These are phyloP conservation scores for Ganaspis brasiliensis DNA, from an alignment of 2,888 invertebrate genomes.

Conservation along the genomic window DNA sequence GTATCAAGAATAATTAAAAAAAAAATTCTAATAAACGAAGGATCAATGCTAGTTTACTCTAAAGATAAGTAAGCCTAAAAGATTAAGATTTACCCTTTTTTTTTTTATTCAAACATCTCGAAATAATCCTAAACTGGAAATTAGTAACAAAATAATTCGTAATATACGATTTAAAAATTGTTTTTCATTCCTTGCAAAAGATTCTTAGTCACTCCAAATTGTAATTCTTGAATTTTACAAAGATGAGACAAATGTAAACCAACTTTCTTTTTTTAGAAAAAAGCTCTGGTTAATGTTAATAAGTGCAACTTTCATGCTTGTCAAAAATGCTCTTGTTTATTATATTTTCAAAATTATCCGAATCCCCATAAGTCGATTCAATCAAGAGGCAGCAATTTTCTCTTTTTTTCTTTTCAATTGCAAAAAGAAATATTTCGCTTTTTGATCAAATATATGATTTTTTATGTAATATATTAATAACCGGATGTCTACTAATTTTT, in stretches of 20 bases:
- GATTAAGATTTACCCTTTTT: background rate
- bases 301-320: slow-evolving; percentile 2
- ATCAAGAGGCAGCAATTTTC: background rate
- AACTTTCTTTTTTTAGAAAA: background rate
- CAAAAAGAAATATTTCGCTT: too few species aligned
- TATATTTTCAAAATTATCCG: background rate
- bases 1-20: background rate
- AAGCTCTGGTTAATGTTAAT: background rate
- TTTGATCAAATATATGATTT: too few species aligned
- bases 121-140: too few species aligned
- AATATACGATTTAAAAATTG: too few species aligned
- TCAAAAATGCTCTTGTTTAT: background rate
- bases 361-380: background rate
- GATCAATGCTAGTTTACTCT: slow-evolving; percentile 5
- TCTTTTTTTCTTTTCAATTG: background rate
- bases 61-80: background rate
- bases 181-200: too few species aligned
- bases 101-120: too few species aligned
- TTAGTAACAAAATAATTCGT: too few species aligned
- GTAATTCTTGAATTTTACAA: too few species aligned
- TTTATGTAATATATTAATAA: too few species aligned
- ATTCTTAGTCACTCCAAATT: too few species aligned
- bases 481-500: too few species aligned
- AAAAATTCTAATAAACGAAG: background rate
- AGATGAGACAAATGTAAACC: too few species aligned